Evolutionary conservation across 2,113 vertebrate genomes (phyloP).

Genomic region (Phylloscopus whistleri): DNA sequence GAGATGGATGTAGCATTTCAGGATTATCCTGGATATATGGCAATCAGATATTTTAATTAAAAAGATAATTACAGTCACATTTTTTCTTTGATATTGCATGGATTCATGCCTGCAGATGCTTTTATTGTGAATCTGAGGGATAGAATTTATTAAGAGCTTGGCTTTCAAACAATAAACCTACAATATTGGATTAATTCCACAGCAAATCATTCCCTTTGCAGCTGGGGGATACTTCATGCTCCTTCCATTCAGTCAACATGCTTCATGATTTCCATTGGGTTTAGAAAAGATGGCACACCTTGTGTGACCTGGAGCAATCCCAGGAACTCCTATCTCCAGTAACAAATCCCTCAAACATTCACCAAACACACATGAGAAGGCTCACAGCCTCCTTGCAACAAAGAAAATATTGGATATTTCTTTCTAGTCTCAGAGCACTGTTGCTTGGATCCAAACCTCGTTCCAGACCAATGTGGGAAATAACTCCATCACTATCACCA

Average conservation of each 20-base stretch:
- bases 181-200: neutral
- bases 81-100: neutral
- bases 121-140: neutral
- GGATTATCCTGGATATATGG: neutral
- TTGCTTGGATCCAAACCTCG: neutral
- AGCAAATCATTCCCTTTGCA: neutral
- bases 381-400: neutral
- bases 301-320: neutral
- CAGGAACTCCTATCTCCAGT: neutral
- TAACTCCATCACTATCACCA: neutral
- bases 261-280: rapidly evolving
- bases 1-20: neutral
- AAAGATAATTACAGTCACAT: neutral
- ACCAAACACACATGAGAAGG: neutral
- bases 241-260: neutral
- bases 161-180: neutral
- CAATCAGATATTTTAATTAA: neutral
- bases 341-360: neutral
- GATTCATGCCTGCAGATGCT: neutral
- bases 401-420: neutral
- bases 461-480: neutral
- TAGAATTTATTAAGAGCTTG: neutral
- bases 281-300: neutral
- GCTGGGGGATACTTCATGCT: neutral
- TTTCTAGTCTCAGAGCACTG: neutral